Conservation (phyloP, 1,140 invertebrate species). For the Monochamus saltuarius region DNA sequence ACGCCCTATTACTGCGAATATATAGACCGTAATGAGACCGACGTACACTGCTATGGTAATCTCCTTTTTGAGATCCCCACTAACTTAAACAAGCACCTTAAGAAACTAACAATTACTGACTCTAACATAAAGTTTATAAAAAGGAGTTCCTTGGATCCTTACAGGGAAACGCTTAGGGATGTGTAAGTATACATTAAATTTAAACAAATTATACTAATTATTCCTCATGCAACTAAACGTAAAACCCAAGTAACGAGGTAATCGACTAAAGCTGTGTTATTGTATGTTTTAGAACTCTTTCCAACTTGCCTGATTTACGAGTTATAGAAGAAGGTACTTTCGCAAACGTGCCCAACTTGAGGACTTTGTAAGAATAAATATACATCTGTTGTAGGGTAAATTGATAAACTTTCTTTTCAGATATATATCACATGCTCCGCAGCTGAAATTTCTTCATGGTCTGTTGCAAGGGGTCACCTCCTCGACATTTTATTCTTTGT, state of each 20-base stretch:
- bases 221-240: too few species aligned
- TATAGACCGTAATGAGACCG: slow-evolving; percentile 17
- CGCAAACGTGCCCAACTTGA: slow-evolving; percentile 50
- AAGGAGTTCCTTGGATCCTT: slow-evolving; percentile 41
- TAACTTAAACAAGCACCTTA: slow-evolving; percentile 40
- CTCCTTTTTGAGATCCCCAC: slow-evolving; percentile 42
- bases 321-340: slow-evolving; percentile 55
- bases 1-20: too few species aligned
- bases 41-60: slow-evolving; percentile 48
- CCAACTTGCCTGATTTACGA: slow-evolving; percentile 51
- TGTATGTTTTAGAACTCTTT: slow-evolving; percentile 50
- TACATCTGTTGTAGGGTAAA: background rate
- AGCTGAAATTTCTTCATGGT: slow-evolving; percentile 52
- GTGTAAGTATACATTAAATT: slow-evolving; percentile 43
- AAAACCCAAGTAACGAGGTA: background rate
- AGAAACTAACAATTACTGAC: slow-evolving; percentile 42
- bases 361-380: slow-evolving; percentile 52
- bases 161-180: slow-evolving; percentile 41
- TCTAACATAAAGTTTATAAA: slow-evolving; percentile 40
- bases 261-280: slow-evolving; percentile 5
- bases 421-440: slow-evolving; percentile 57
- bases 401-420: slow-evolving; percentile 44
- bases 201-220: background rate
- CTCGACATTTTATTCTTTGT: slow-evolving; percentile 54
- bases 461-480: slow-evolving; percentile 52